phyloP scores from a whole-genome alignment of 1,140 invertebrate species.

The Propsilocerus akamusi region DNA sequence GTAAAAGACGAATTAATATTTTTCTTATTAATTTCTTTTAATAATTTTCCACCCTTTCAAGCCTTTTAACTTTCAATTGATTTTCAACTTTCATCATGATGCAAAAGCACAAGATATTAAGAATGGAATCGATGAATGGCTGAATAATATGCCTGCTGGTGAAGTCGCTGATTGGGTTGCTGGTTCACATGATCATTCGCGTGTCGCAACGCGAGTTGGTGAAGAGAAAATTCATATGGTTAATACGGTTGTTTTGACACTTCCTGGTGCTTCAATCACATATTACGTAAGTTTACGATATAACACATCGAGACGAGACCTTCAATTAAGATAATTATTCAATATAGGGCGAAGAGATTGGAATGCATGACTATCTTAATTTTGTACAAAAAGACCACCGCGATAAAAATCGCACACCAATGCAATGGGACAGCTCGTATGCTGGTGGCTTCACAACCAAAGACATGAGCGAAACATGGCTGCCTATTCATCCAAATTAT shows the following conservation, averaged over 20 bases:
- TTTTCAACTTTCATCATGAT: slow-evolving; percentile 17
- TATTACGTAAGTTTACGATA: slow-evolving; percentile 40
- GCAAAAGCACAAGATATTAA: slow-evolving; percentile 24
- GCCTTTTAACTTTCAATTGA: slow-evolving; percentile 38
- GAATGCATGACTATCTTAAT: slow-evolving; percentile 49
- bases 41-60: too few species aligned
- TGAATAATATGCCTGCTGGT: slow-evolving; percentile 27
- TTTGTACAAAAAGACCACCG: too few species aligned
- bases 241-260: slow-evolving; percentile 38
- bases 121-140: slow-evolving; percentile 25
- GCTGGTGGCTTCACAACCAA: too few species aligned
- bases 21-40: too few species aligned
- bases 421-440: slow-evolving; percentile 59
- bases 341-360: slow-evolving; percentile 56
- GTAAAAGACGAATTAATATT: too few species aligned
- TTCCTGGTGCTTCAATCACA: slow-evolving; percentile 48
- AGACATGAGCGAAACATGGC: too few species aligned
- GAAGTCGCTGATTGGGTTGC: slow-evolving; percentile 42
- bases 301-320: too few species aligned
- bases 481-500: too few species aligned
- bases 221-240: slow-evolving; percentile 32
- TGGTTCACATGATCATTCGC: slow-evolving; percentile 32
- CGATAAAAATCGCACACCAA: slow-evolving; percentile 42
- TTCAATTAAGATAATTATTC: too few species aligned
- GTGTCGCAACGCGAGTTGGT: slow-evolving; percentile 32